A percentile compares a stretch with the other conserved stretches of the same genome.
Conservation (phyloP, 1,140 invertebrate genomes). For the Laupala kohalensis region DNA sequence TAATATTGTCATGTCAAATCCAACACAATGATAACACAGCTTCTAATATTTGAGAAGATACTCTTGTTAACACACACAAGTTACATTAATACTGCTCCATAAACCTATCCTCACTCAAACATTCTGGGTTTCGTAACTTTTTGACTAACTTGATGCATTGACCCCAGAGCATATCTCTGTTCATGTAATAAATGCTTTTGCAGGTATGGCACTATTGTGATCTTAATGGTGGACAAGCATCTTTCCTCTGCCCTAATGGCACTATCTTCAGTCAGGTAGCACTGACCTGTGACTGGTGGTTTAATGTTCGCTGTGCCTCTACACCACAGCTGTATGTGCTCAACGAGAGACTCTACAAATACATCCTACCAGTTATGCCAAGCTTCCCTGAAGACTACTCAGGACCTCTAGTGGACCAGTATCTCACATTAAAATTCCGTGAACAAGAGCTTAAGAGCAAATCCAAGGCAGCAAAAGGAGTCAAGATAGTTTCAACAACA, state of each 20-base stretch:
- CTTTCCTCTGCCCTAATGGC: conserved; percentile 80
- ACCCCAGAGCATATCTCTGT: too few species aligned
- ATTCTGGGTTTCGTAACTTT: too few species aligned
- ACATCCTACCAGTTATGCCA: conserved; percentile 67
- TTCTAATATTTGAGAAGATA: too few species aligned
- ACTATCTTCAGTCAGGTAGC: conserved; percentile 77
- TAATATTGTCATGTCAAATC: too few species aligned
- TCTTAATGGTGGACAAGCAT: conserved; percentile 78
- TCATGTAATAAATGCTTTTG: too few species aligned
- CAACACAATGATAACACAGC: too few species aligned
- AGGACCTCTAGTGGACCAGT: conserved; percentile 70
- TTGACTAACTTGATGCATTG: too few species aligned
- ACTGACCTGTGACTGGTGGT: conserved; percentile 85
- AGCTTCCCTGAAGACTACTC: conserved; percentile 79
- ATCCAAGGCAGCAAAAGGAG: conserved; percentile 25
- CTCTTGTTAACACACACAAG: too few species aligned
- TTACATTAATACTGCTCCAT: too few species aligned
- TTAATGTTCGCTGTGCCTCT: conserved; percentile 70
- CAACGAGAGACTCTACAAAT: conserved; percentile 77
- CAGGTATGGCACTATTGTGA: conserved; percentile 86
- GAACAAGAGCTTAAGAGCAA: conserved; percentile 65
- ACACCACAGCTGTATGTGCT: conserved; percentile 73
- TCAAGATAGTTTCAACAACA: conserved; percentile 12
- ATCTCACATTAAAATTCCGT: conserved; percentile 64
- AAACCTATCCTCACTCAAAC: too few species aligned